phyloP scores from a whole-genome alignment of 2,888 invertebrate species.

The Caenorhabditis becei region DNA sequence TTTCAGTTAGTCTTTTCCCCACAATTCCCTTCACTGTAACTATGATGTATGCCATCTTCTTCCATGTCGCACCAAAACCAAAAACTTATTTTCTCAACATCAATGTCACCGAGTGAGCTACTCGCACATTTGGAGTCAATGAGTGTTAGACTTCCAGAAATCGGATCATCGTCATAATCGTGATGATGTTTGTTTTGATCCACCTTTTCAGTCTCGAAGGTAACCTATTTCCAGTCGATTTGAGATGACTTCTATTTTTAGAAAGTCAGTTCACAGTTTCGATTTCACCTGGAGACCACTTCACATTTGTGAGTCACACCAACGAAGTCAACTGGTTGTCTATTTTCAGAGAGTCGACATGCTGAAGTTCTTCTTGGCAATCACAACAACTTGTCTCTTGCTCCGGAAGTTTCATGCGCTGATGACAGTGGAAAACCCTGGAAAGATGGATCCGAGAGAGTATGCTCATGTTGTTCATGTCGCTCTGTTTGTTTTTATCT shows the following conservation, averaged over 20 bases:
- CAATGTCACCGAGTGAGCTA: neutral
- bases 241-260: too few relatives aligned
- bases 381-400: neutral
- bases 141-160: neutral
- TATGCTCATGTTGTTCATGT: neutral
- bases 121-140: neutral
- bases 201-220: neutral
- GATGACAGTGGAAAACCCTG: neutral
- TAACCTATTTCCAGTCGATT: neutral
- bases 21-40: slow-evolving; percentile 1
- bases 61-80: neutral
- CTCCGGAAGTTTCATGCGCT: neutral
- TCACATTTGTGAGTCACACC: neutral
- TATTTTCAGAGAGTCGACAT: neutral
- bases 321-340: too few relatives aligned
- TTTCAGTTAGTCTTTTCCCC: neutral
- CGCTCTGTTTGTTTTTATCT: neutral
- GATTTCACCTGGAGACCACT: neutral
- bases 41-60: neutral
- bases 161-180: neutral
- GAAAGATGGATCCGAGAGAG: neutral
- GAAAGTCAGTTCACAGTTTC: neutral
- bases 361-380: neutral
- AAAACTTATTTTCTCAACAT: neutral
- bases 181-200: neutral